Evolutionary conservation across 2,888 invertebrate species (phyloP).

Genomic region (Drosophila leonis): DNA sequence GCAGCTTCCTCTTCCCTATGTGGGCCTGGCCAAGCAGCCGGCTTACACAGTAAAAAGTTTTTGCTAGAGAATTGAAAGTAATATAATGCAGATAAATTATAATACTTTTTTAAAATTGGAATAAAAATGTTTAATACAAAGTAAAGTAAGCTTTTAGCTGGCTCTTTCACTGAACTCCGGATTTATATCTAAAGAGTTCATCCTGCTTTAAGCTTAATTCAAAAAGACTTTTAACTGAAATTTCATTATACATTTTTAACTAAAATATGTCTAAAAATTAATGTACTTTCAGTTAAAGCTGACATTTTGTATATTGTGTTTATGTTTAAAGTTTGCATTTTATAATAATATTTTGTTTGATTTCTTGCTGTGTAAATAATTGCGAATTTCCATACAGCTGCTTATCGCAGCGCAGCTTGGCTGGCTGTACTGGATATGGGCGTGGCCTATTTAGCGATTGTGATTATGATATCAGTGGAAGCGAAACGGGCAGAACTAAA

Average conservation of each 20-base stretch:
- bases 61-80: neutral
- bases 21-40: neutral
- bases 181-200: neutral
- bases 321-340: neutral
- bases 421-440: constrained; percentile 63
- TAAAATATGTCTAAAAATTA: neutral
- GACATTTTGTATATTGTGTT: neutral
- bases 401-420: constrained; percentile 31
- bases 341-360: neutral
- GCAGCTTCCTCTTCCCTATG: neutral
- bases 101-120: neutral
- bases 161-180: too few relatives aligned
- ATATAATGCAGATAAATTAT: too few relatives aligned
- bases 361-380: constrained; percentile 31
- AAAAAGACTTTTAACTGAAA: neutral
- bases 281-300: neutral
- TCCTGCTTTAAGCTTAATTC: neutral
- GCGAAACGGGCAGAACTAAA: constrained; percentile 53
- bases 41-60: constrained; percentile 4
- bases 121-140: too few relatives aligned
- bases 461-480: constrained; percentile 71
- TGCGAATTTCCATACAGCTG: constrained; percentile 23
- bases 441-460: constrained; percentile 77
- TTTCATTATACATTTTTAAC: neutral
- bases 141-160: neutral